Evolutionary conservation across 1,140 invertebrate species (phyloP).

Genomic region (Drosophila setifemur): DNA sequence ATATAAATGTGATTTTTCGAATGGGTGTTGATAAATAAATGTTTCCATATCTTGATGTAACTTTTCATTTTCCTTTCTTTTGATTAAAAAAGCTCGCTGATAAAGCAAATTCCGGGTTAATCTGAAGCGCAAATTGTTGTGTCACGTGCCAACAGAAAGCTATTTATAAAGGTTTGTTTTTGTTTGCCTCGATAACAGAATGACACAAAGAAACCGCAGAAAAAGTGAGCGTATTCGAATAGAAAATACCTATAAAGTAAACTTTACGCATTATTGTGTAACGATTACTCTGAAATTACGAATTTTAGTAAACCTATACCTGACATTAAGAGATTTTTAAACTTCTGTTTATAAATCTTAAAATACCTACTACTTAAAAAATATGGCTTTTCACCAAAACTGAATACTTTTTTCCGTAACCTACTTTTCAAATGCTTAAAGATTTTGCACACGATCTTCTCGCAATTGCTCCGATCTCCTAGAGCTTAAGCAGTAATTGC

Average conservation of each 20-base stretch:
- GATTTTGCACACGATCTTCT: background rate
- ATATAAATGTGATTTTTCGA: conserved; percentile 39
- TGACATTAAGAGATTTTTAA: no score
- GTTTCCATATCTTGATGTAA: conserved; percentile 63
- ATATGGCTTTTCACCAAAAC: no score
- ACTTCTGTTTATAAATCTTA: no score
- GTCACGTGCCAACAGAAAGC: conserved; percentile 51
- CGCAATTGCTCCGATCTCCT: background rate
- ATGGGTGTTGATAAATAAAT: conserved; percentile 55
- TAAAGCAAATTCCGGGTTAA: conserved; percentile 25
- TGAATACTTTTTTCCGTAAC: no score
- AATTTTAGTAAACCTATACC: no score
- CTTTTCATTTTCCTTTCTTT: background rate
- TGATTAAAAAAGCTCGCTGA: background rate
- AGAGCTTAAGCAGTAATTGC: conserved; percentile 1
- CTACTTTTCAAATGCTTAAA: no score
- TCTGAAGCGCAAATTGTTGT: conserved; percentile 50
- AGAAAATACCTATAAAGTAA: background rate
- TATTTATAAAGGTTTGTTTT: conserved; percentile 37
- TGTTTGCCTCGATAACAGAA: conserved; percentile 16
- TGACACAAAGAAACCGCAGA: background rate
- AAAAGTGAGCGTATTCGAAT: background rate
- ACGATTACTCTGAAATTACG: no score
- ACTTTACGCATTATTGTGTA: no score
- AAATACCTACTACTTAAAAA: no score